These are phyloP conservation scores for Dermochelys coriacea DNA, from an alignment of 2,797 vertebrate species.

Conservation along the genomic window DNA sequence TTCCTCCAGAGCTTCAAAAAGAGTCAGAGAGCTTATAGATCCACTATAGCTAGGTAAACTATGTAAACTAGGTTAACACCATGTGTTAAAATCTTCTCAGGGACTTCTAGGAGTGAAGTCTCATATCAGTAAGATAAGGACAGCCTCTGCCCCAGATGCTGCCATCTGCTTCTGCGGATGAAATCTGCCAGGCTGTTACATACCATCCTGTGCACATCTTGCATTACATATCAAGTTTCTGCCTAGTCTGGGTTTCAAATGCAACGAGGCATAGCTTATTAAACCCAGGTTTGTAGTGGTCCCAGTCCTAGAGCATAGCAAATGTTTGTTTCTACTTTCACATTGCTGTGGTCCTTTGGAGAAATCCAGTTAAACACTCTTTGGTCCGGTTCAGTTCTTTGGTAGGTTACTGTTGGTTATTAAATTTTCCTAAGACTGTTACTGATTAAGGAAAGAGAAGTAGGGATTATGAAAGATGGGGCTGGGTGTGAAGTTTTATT, in stretches of 20 bases:
- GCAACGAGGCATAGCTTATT: not conserved
- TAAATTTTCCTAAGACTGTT: not conserved
- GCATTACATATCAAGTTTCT: not conserved
- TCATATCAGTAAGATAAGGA: not conserved
- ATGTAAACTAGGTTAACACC: too few species aligned
- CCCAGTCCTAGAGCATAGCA: fast-evolving
- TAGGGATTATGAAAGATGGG: not conserved
- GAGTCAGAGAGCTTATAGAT: too few species aligned
- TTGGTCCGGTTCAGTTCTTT: not conserved
- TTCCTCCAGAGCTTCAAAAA: not conserved
- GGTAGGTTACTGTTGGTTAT: not conserved
- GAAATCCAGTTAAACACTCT: fast-evolving
- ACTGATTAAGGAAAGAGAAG: not conserved
- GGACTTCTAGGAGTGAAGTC: not conserved
- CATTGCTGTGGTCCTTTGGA: not conserved
- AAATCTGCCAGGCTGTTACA: not conserved
- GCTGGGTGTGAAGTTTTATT: not conserved
- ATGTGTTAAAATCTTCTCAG: not conserved
- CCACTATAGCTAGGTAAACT: not conserved
- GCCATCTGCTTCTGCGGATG: not conserved
- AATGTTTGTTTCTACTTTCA: not conserved
- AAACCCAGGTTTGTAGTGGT: not conserved
- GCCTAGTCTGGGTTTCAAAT: not conserved
- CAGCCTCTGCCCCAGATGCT: not conserved
- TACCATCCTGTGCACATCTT: not conserved